phyloP scores from a whole-genome alignment of 2,888 invertebrate species.

The Drymonia ruficornis region DNA sequence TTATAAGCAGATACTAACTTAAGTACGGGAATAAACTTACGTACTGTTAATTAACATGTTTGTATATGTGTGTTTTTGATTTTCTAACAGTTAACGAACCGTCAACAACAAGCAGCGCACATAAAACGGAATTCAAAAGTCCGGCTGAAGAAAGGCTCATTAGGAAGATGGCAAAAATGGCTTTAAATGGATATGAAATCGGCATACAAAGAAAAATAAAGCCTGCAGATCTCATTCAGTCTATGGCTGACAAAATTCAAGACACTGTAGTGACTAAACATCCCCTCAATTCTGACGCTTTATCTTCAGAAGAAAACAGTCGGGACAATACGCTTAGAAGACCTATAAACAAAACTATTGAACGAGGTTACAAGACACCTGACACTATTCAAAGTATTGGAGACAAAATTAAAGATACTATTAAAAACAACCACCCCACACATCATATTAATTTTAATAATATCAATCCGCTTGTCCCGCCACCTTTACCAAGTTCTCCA shows the following conservation, averaged over 20 bases:
- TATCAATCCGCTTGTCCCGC: slow-evolving; percentile 60
- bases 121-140: slow-evolving; percentile 76
- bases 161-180: slow-evolving; percentile 82
- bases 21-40: slow-evolving; percentile 4
- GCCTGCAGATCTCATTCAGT: slow-evolving; percentile 80
- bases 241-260: slow-evolving; percentile 81
- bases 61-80: slow-evolving; percentile 58
- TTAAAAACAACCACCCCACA: slow-evolving; percentile 64
- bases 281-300: slow-evolving; percentile 71
- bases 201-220: slow-evolving; percentile 82
- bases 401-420: slow-evolving; percentile 68
- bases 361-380: slow-evolving; percentile 59
- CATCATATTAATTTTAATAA: slow-evolving; percentile 40
- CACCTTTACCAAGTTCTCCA: slow-evolving; percentile 72
- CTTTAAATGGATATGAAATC: slow-evolving; percentile 80
- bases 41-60: not conserved
- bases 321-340: slow-evolving; percentile 61
- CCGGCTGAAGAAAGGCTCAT: slow-evolving; percentile 80
- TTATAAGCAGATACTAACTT: slow-evolving; percentile 26
- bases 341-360: slow-evolving; percentile 59
- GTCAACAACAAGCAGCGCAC: slow-evolving; percentile 54
- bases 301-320: slow-evolving; percentile 63
- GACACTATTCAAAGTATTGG: slow-evolving; percentile 62
- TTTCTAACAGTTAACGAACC: slow-evolving; percentile 78
- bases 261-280: slow-evolving; percentile 82